Base-by-base conservation (phyloP, 2,888 invertebrate genomes). In the Acanthopleura granulata region DNA sequence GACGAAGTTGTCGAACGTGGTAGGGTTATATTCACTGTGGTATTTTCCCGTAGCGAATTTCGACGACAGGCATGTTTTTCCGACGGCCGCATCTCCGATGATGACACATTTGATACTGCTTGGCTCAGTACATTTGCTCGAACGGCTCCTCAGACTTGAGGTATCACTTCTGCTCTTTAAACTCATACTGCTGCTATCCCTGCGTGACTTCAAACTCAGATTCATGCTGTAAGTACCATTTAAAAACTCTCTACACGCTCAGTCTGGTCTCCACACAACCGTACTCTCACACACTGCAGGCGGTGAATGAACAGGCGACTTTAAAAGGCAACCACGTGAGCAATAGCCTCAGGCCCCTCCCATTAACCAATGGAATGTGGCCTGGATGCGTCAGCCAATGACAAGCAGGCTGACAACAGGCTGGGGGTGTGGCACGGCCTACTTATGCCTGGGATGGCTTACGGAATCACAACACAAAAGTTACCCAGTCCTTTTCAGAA, bases 81-180 rank as follows among this genome's bases (percentile, higher is more conserved):
- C 71, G 22, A 71, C 49, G 25, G 49, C 71, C 11, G 71, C 71
- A 71, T 71, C 71, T 1, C 71, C 71, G 18, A 71, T 40, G 16
- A 71, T 49, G 14, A 71, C 71, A 71, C 71, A 71, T 49, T 71
- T 71, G 16, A 71, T 71, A 49, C 71, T 71, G 50, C 71, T 27
- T 1, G 66, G 66, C 29, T 66, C 66, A 12, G 66, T 6, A 66
- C 66, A 66, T 66, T 66, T 66, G 29, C 66, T 66, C 1, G 66
- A 66, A 6, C 66, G 22, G 66, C 66, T 66, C 25, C 29, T 66
- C 14, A 66, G 25, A 25, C 66, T 66, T 6, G 25, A 22, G 29
- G 66, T 66, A 27, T 66, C 66, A 66, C 66, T 66, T 27, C 66
- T 22, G 66, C 66, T 66, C 14, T 66, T 66, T 14, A 66, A 66